Evolutionary conservation across 1,140 invertebrate genomes (phyloP).

Genomic region (Drosophila mayri): DNA sequence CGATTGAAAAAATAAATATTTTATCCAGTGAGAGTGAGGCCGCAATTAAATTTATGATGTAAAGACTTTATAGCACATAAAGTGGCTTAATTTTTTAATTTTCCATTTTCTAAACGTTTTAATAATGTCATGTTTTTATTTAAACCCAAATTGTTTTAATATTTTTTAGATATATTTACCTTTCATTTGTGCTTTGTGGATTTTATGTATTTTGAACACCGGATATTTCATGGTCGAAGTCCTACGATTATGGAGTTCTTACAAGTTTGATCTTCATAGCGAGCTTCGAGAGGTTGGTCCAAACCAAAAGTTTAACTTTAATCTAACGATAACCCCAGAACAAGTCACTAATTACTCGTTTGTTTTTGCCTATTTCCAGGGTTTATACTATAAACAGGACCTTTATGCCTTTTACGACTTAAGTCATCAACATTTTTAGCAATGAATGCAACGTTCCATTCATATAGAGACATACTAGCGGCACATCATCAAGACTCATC

Average conservation of each 20-base stretch:
- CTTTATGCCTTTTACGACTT: conserved; percentile 70
- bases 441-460: conserved; percentile 91
- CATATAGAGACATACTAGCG: conserved; percentile 89
- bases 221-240: conserved; percentile 21
- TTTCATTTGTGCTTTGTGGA: background rate
- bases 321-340: background rate
- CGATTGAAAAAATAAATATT: conserved; percentile 32
- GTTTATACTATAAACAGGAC: conserved; percentile 62
- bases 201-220: conserved; percentile 11
- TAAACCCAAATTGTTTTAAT: background rate
- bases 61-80: background rate
- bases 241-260: conserved; percentile 30
- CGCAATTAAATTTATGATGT: background rate
- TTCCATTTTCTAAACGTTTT: too few relatives aligned
- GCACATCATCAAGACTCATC: conserved; percentile 87
- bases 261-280: conserved; percentile 17
- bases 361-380: background rate
- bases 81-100: background rate
- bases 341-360: background rate
- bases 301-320: background rate
- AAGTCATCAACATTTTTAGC: conserved; percentile 81
- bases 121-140: too few relatives aligned
- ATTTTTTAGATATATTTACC: conserved; percentile 27
- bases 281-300: conserved; percentile 18
- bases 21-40: background rate